A percentile compares a stretch with the other conserved stretches of the same genome.
Conservation (phyloP, 2,888 invertebrate genomes). For the Tineola bisselliella region DNA sequence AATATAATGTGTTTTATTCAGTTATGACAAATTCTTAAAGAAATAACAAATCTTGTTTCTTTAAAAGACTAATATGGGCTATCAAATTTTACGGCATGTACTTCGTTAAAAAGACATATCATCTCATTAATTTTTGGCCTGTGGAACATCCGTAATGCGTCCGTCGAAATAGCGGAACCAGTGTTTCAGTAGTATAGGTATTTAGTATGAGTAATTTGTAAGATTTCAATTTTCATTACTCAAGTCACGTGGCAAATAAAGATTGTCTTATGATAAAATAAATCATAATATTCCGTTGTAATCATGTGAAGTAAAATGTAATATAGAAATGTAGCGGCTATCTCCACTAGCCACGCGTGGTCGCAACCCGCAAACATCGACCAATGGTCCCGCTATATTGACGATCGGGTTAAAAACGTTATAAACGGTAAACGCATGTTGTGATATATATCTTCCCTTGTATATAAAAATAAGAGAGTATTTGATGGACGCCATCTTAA, state of each 20-base stretch:
- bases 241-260: too few species aligned
- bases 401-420: constrained; percentile 13
- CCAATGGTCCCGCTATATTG: neutral
- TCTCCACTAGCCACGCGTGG: too few species aligned
- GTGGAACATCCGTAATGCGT: constrained; percentile 18
- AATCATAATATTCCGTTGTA: too few species aligned
- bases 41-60: constrained; percentile 1
- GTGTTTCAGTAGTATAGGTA: too few species aligned
- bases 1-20: neutral
- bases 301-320: too few species aligned
- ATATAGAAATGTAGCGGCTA: too few species aligned
- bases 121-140: constrained; percentile 27
- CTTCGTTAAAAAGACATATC: constrained; percentile 28
- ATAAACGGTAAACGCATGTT: constrained; percentile 13
- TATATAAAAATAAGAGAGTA: constrained; percentile 24
- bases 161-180: constrained; percentile 13
- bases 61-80: constrained; percentile 3
- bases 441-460: constrained; percentile 22
- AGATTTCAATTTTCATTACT: too few species aligned
- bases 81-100: constrained; percentile 16
- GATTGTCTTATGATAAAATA: too few species aligned
- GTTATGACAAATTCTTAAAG: neutral
- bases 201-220: too few species aligned
- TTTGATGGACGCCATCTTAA: constrained; percentile 25
- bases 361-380: too few species aligned